phyloP scores from a whole-genome alignment of 2,797 vertebrate species.

The Parotocinclus haroldoi region DNA sequence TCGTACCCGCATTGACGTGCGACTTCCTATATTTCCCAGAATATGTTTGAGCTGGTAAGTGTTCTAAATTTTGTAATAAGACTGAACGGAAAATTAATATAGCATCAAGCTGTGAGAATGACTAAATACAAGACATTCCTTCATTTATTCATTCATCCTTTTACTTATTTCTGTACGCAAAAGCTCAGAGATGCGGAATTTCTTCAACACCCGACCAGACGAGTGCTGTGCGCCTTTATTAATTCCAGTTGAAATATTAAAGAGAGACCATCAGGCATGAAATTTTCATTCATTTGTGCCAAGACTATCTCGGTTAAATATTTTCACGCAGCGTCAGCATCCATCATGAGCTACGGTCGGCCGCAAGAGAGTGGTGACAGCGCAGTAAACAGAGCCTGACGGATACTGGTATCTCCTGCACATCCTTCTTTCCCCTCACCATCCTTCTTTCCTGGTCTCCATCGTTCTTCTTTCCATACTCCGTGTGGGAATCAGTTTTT shows the following conservation, averaged over 20 bases:
- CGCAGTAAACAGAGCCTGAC: constrained; percentile 48
- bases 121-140: no score
- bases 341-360: constrained; percentile 59
- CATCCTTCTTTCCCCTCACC: constrained; percentile 23
- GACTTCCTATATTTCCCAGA: no score
- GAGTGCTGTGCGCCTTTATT: constrained; percentile 63
- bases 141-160: no score
- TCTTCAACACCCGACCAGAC: constrained; percentile 53
- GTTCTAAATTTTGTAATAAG: no score
- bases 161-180: no score
- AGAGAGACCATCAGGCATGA: constrained; percentile 72
- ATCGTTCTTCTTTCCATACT: background rate
- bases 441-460: constrained; percentile 9
- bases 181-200: background rate
- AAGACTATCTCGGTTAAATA: constrained; percentile 67
- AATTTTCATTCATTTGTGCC: constrained; percentile 72
- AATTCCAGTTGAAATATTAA: constrained; percentile 77
- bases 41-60: no score
- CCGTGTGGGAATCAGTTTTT: background rate
- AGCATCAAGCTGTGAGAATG: no score
- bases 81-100: no score
- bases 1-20: no score
- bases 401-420: constrained; percentile 31
- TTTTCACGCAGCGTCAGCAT: constrained; percentile 61
- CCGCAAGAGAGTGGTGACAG: constrained; percentile 39